Evolutionary conservation across 2,797 vertebrate genomes (phyloP), one percentile per base, ranked within the genome.

Genomic region (Dermochelys coriacea): DNA sequence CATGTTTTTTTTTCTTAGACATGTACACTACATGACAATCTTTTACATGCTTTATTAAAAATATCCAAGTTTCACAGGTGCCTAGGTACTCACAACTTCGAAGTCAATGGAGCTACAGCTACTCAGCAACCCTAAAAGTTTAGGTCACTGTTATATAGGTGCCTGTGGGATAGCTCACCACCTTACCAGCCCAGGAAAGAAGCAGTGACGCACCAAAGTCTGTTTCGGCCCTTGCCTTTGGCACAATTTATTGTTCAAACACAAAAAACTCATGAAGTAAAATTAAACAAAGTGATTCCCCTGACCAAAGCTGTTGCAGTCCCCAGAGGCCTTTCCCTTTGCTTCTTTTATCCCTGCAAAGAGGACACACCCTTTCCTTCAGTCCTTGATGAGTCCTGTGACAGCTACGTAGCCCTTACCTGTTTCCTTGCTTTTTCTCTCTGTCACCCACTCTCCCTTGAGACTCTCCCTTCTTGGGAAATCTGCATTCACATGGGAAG

Each of bases 151-250:
- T 61, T 84, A 12, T 85, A 21, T 49, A 81, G 87, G n/a, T 5
- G 45, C 10, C 34, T 90, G 15, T 31, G 89, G 86, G 80, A 7
- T 59, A 29, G 51, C 16, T 59, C 59, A 61, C 59, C 74, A 47
- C 8, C 29, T 85, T 82, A 12, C 77, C 47, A 84, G 74, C 86
- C 77, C 89, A 87, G 84, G 49, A 41, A 1, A 1, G 82, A 94
- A 52, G 54, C 93, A 71, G n/a, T 92, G 47, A 54, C 82, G 15
- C 74, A 54, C 89, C 94, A 91, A 86, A 97, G 88, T 34, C 21
- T 90, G 23, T 55, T 92, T 74, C 50, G 83, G 80, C n/a, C 50
- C 31, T 94, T 95, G 80, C 2, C 86, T 96, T 94, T 86, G 57
- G 82, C 77, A 41, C 74, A 85, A 50, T 11, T 77, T 94, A 75